These are phyloP conservation scores for Apotomis capreana DNA, from an alignment of 2,888 invertebrate species.

Conservation along the genomic window DNA sequence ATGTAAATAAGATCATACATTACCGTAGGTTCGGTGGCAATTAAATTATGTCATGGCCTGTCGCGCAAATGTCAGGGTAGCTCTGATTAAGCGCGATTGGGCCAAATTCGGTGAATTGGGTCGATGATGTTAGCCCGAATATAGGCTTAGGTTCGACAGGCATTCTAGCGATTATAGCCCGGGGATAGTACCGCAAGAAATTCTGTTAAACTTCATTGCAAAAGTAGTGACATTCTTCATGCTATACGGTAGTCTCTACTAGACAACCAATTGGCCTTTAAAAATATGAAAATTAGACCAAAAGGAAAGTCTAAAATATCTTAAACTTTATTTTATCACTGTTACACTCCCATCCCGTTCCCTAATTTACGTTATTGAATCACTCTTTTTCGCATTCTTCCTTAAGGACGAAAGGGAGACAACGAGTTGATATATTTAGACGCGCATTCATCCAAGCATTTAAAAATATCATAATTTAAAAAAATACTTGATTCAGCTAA, in stretches of 20 bases:
- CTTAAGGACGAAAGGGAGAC: too few relatives aligned
- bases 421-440: too few relatives aligned
- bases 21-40: conserved; percentile 2
- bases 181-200: conserved; percentile 2
- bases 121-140: conserved; percentile 30
- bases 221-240: too few relatives aligned
- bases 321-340: neutral
- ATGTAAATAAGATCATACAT: neutral
- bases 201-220: neutral
- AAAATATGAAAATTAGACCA: too few relatives aligned
- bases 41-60: conserved; percentile 17
- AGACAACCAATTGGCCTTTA: too few relatives aligned
- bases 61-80: conserved; percentile 32
- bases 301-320: too few relatives aligned
- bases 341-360: neutral
- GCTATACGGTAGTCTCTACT: too few relatives aligned
- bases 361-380: neutral
- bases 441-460: too few relatives aligned
- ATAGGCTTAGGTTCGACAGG: conserved; percentile 16
- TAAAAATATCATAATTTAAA: too few relatives aligned
- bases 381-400: neutral
- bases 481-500: too few relatives aligned
- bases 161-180: conserved; percentile 21
- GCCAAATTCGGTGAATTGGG: conserved; percentile 34
- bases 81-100: conserved; percentile 28